Conservation (phyloP, 2,113 vertebrate genomes). For the Oreochromis niloticus region DNA sequence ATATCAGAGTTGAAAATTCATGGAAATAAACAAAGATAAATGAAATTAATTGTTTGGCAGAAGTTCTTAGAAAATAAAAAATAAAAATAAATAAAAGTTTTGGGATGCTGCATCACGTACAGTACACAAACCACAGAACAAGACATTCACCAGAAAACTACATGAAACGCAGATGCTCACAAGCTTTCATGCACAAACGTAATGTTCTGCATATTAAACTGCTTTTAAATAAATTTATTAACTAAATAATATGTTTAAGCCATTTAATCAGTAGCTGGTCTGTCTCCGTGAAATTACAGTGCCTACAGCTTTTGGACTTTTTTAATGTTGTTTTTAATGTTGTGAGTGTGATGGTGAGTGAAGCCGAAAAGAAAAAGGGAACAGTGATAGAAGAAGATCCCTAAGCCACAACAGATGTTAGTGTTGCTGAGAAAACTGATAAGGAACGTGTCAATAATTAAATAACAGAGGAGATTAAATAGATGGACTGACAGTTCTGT, state of each 20-base stretch:
- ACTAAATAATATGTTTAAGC: not conserved
- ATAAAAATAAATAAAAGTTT: not conserved
- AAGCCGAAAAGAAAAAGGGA: not conserved
- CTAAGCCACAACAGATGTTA: not conserved
- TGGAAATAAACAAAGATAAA: not conserved
- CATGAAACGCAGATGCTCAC: rapidly evolving
- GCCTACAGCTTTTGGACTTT: not conserved
- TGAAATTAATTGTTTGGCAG: not conserved
- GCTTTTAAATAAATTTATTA: not conserved
- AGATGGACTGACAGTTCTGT: not conserved
- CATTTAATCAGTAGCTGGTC: not conserved
- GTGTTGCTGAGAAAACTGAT: not conserved
- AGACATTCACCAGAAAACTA: not conserved
- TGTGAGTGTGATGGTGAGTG: not conserved
- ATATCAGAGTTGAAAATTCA: not conserved
- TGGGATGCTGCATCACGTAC: not conserved
- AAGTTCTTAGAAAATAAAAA: not conserved
- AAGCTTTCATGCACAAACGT: not conserved
- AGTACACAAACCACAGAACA: not conserved
- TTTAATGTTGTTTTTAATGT: not conserved
- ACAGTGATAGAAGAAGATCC: not conserved
- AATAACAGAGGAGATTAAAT: not conserved
- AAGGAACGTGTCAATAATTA: not conserved
- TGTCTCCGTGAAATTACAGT: not conserved
- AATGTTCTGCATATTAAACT: not conserved